Evolutionary conservation across 1,140 invertebrate genomes (phyloP).

Genomic region (Sweltsa coloradensis): DNA sequence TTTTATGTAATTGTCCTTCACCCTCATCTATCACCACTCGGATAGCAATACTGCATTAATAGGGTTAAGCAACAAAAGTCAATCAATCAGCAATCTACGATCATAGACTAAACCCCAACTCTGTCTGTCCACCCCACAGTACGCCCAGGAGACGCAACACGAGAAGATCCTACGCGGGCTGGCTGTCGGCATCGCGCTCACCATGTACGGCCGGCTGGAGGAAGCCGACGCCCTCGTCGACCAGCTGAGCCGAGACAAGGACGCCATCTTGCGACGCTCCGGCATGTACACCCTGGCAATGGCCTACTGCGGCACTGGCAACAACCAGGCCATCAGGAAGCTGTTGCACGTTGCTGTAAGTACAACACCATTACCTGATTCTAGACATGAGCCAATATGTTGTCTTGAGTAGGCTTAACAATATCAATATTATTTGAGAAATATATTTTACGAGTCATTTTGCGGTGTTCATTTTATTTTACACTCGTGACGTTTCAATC

Average conservation of each 20-base stretch:
- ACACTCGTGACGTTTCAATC: too few relatives aligned
- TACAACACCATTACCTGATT: slow-evolving; percentile 14
- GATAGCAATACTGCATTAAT: too few relatives aligned
- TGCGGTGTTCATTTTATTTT: too few relatives aligned
- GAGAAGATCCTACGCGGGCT: slow-evolving; percentile 96
- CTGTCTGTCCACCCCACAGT: too few relatives aligned
- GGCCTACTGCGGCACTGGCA: slow-evolving; percentile 97
- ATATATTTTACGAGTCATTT: too few relatives aligned
- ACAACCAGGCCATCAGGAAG: slow-evolving; percentile 89
- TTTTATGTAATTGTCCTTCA: too few relatives aligned
- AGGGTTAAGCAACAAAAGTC: too few relatives aligned
- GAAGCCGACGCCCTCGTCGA: slow-evolving; percentile 91
- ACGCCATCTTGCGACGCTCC: slow-evolving; percentile 76
- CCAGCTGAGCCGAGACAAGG: slow-evolving; percentile 72
- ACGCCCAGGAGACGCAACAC: slow-evolving; percentile 88
- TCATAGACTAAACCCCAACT: too few relatives aligned
- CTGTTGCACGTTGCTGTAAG: slow-evolving; percentile 89
- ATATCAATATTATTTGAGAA: too few relatives aligned
- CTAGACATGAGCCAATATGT: background rate
- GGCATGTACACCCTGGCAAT: slow-evolving; percentile 97
- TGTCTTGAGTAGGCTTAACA: too few relatives aligned
- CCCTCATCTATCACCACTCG: too few relatives aligned
- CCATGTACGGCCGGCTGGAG: slow-evolving; percentile 93
- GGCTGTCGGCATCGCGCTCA: slow-evolving; percentile 89
- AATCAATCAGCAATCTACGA: too few relatives aligned